Base-by-base conservation (phyloP, 92 coral and sea anemone species). In the Meandrina meandrites region DNA sequence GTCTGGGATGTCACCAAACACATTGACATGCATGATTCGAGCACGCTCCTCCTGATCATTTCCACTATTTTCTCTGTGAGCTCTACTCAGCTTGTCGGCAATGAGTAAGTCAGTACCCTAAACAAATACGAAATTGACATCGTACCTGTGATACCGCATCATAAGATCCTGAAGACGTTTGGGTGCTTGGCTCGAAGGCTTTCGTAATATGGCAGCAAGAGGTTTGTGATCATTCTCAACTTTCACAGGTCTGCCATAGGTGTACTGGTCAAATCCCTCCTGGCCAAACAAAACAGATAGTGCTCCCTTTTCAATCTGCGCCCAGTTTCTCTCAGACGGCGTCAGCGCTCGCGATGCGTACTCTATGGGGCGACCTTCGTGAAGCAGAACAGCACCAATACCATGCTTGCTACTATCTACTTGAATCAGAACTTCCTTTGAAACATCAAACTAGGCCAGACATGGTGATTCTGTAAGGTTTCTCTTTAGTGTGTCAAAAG, bases 81-180 rank as follows among this genome's bases (percentile, higher is more conserved):
- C 92, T 93, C 95, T 84, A 76, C 91, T 88, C 14, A 51, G 75
- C 16, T 92, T 93, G 89, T 90, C 96, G 8, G 92, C 92, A 37
- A 86, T 34, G 67, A 54, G 58, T 32, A 93, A 58, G 50, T 82
- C 57, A 51, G 48, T 81, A 10, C 90, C 90, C 86, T 82, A 71
- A 40, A 79, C 69, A 73, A 75, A 92, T 8, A 64, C 35, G 62
- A 92, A 81, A 22, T 92, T 81, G 70, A 86, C 77, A 68, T 92
- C 90, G 36, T 92, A 89, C 36, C 86, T 50, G 88, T 83, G 62
- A 78, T 80, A 80, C 37, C 81, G 81, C 91, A 88, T 88, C 91
- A 88, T 88, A 32, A 88, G 54, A 75, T 40, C 89, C 74, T 91
- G 94, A 42, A 88, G 91, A 51, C 91, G 84, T 76, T 87, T 92